These are phyloP conservation scores for Rattus rattus DNA, from an alignment of 2,113 vertebrate genomes.

Conservation along the genomic window DNA sequence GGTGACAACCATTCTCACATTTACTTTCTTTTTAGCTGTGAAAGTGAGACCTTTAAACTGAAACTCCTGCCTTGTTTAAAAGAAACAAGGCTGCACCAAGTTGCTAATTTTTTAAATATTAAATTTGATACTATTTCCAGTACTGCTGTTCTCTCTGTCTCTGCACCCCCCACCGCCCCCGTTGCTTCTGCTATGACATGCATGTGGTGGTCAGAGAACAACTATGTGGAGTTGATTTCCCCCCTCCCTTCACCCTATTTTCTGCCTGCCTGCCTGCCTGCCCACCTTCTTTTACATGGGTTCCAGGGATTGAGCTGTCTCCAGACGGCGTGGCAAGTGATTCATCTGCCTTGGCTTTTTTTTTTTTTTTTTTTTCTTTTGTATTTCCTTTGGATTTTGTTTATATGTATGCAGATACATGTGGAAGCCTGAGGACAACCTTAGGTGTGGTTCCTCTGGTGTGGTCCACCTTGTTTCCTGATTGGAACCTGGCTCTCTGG, in stretches of 20 bases:
- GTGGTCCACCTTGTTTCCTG: neutral
- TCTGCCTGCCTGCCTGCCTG: neutral
- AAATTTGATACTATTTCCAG: neutral
- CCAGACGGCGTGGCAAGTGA: neutral
- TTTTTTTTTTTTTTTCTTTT: neutral
- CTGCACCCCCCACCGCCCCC: no score
- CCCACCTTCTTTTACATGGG: no score
- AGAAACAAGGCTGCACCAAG: neutral
- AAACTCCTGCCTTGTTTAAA: slow-evolving; percentile 31
- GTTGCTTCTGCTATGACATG: neutral
- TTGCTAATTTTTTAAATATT: neutral
- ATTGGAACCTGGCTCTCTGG: neutral
- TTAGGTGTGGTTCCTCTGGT: neutral
- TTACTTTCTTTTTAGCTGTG: slow-evolving; percentile 42
- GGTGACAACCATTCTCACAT: slow-evolving; percentile 21
- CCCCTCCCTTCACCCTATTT: neutral
- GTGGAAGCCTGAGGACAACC: neutral
- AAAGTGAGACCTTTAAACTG: slow-evolving; percentile 50
- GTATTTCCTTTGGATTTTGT: neutral
- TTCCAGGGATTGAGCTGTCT: neutral
- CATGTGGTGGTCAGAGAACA: neutral
- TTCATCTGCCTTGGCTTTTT: neutral
- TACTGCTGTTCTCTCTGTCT: neutral
- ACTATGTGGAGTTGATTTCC: neutral
- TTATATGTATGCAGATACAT: neutral